Conservation (phyloP, 2,888 invertebrate genomes). For the Caenorhabditis wallacei region DNA sequence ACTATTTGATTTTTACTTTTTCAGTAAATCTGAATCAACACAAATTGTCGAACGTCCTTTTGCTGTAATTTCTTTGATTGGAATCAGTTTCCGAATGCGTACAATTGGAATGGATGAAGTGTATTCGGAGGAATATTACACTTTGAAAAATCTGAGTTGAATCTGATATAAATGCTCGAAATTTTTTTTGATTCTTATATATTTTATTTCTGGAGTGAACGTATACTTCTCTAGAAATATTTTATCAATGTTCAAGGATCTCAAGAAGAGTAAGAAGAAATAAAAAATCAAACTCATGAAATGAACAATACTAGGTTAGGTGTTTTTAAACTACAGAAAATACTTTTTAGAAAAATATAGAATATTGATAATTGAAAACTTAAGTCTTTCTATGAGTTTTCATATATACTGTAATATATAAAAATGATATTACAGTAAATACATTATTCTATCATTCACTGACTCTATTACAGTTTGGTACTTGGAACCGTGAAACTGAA, state of each 20-base stretch:
- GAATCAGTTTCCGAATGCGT: not conserved
- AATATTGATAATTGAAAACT: no score
- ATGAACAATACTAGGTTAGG: no score
- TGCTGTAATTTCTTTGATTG: conserved; percentile 5
- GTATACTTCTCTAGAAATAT: no score
- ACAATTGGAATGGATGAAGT: not conserved
- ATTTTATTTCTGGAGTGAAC: not conserved
- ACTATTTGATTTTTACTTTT: not conserved
- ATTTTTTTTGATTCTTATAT: not conserved
- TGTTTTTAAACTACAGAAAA: no score
- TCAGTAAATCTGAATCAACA: not conserved
- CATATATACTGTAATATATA: no score
- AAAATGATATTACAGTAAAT: no score
- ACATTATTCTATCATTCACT: no score
- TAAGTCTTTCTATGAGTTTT: no score
- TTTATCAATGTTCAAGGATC: no score
- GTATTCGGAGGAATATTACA: not conserved
- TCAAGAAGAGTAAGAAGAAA: no score
- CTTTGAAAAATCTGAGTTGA: conserved; percentile 1
- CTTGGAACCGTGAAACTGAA: not conserved
- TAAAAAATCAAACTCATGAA: no score
- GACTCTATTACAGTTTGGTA: not conserved
- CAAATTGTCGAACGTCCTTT: not conserved
- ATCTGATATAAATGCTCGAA: not conserved
- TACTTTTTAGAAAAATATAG: no score